Base-by-base conservation (phyloP, 2,888 invertebrate species). In the Junonia oenone region DNA sequence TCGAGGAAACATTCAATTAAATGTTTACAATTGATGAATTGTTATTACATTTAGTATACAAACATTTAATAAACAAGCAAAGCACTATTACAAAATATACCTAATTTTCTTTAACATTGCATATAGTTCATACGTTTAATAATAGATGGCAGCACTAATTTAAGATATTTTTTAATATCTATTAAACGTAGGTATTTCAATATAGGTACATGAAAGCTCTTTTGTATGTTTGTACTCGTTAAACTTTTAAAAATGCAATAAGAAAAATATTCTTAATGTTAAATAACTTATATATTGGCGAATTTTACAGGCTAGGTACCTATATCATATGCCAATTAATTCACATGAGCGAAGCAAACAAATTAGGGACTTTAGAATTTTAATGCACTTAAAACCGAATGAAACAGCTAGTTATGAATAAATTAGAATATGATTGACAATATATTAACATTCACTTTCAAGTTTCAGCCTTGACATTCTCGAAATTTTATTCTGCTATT, bases 401-500 rank as follows among this genome's bases (percentile, higher is more conserved):
- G 22, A 22, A 2, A 3, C 5, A 22, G 5, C 22, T 22, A 8
- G n/a, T 8, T 31, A 35, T 11, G 11, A 27, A 15, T 22, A 5
- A 40, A 29, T 17, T 38, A 29, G 27, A 49, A 17, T 37, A 46
- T 17, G 43, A 54, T 48, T 29, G 15, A 19, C 8, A 11, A 27
- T 35, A 17, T n/a, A 45, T 22, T 45, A 40, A 62, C 67, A 58
- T 66, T 68, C 66, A 62, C 63, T 66, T 66, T 63, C 49, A 57
- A 62, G 62, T 66, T 65, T 63, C 49, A 57, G 50, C 68, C 66
- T 68, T 68, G 68, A 63, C 62, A 64, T 67, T 64, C 62, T 65
- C 45, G 56, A 56, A 63, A 59, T 48, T 8, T 14, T 26, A 17
- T 19, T 11, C 17, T 40, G 19, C 9, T 19, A 40, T 19, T 14